Base-by-base conservation (phyloP, 2,113 vertebrate genomes). In the Alethe castanea region DNA sequence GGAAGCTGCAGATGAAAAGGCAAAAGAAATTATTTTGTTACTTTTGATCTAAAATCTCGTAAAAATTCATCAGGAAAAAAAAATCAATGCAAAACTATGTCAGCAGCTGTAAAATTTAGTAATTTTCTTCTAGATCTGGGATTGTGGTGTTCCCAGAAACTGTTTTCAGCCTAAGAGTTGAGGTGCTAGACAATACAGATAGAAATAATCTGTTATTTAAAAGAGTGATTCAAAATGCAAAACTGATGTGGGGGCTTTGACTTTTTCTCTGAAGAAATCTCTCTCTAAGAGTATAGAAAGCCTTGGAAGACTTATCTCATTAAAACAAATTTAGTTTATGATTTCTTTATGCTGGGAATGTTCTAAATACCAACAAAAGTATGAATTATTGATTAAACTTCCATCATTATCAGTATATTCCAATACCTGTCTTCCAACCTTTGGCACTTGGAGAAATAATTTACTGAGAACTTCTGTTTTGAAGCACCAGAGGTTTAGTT, bases 321-420 rank as follows among this genome's bases (percentile, higher is more conserved):
- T 54, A 80, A 77, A 64, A 26, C 36, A 79, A 86, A 82, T 23
- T 42, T 53, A 56, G 3, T 15, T 45, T 70, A 15, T 61, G 0
- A 20, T 52, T 61, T 90, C 12, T 80, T 92, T 62, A 42, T n/a
- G 8, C 12, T 60, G 25, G 13, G 12, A 62, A 45, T 76, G 3
- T 71, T 86, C 48, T 80, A 88, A 80, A 29, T 74, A 33, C 71
- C 29, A 82, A 60, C 19, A 84, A 81, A 79, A 59, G 4, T 44
- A 85, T 64, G 20, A 93, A 82, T 76, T 93, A 88, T 64, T 80
- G 45, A 88, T 82, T 74, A 67, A 94, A 35, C 8, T 64, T 71
- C 35, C 31, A 62, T 56, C 20, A 53, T 67, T 96, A 67, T 71
- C 61, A 53, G 20, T 35, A 44, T 57, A 62, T 81, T 84, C 28